A percentile compares a stretch with the other conserved stretches of the same genome.
phyloP scores from a whole-genome alignment of 2,888 invertebrate species.

The Leptopilina syphax region DNA sequence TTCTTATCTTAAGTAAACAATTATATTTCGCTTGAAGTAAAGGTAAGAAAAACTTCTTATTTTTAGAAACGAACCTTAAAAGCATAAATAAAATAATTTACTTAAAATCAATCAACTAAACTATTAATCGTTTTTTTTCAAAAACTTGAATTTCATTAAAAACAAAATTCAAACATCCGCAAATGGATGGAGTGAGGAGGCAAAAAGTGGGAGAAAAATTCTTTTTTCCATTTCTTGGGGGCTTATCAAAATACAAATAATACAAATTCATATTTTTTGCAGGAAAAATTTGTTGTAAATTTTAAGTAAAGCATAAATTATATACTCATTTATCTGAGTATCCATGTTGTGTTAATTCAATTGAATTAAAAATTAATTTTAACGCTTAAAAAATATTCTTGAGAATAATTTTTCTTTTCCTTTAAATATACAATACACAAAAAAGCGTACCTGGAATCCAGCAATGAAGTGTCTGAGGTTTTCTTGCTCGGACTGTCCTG shows the following conservation, averaged over 20 bases:
- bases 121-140: background rate
- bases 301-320: background rate
- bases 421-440: background rate
- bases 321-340: background rate
- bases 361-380: background rate
- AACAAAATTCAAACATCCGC: background rate
- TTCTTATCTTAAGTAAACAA: conserved; percentile 3
- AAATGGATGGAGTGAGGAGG: background rate
- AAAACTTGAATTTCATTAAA: background rate
- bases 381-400: conserved; percentile 33
- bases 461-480: conserved; percentile 60
- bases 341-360: background rate
- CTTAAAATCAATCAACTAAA: conserved; percentile 18
- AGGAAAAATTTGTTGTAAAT: conserved; percentile 6
- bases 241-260: background rate
- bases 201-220: background rate
- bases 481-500: conserved; percentile 64
- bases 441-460: conserved; percentile 69
- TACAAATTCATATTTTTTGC: background rate
- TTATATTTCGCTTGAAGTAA: background rate
- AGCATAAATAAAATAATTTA: conserved; percentile 12
- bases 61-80: background rate
- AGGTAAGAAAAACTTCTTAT: background rate
- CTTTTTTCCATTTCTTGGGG: background rate
- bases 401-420: background rate